Percentiles rank a stretch among this genome's conserved stretches.
Evolutionary conservation across 2,888 invertebrate genomes (phyloP).

Genomic region (Andrena flavipes): DNA sequence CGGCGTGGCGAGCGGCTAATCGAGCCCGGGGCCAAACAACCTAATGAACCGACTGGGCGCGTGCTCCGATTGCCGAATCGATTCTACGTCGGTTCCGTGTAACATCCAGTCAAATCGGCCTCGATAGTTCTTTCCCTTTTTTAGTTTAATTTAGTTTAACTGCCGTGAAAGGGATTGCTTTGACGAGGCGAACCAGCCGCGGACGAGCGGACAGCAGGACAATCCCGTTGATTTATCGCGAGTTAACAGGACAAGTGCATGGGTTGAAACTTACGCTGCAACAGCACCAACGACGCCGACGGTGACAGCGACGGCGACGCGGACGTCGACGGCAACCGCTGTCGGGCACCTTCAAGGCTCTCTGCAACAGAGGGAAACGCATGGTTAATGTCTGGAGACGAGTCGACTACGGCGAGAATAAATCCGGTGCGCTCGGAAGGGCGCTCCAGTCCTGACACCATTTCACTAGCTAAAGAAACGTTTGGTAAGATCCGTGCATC

Average conservation of each 20-base stretch:
- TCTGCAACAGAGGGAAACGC: constrained; percentile 60
- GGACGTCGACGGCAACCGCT: constrained; percentile 22
- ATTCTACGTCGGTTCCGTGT: neutral
- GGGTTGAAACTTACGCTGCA: constrained; percentile 49
- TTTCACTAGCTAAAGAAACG: too few relatives aligned
- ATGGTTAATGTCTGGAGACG: constrained; percentile 3
- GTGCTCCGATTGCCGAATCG: constrained; percentile 21
- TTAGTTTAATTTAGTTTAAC: too few relatives aligned
- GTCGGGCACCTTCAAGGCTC: constrained; percentile 43
- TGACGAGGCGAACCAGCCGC: neutral
- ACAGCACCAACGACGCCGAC: constrained; percentile 17
- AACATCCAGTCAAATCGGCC: neutral
- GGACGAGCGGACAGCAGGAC: neutral
- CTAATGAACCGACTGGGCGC: constrained; percentile 53
- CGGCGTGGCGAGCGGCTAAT: constrained; percentile 35
- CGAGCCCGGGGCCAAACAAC: constrained; percentile 52
- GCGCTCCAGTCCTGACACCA: neutral
- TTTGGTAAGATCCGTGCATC: too few relatives aligned
- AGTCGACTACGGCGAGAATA: too few relatives aligned
- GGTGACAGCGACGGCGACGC: constrained; percentile 20
- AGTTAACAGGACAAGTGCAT: neutral
- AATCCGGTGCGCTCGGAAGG: neutral
- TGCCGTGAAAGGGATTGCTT: too few relatives aligned
- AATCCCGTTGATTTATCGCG: neutral
- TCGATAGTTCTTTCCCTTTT: neutral